Base-by-base conservation (phyloP, 1,140 invertebrate species). In the Lepidotrigona ventralis region DNA sequence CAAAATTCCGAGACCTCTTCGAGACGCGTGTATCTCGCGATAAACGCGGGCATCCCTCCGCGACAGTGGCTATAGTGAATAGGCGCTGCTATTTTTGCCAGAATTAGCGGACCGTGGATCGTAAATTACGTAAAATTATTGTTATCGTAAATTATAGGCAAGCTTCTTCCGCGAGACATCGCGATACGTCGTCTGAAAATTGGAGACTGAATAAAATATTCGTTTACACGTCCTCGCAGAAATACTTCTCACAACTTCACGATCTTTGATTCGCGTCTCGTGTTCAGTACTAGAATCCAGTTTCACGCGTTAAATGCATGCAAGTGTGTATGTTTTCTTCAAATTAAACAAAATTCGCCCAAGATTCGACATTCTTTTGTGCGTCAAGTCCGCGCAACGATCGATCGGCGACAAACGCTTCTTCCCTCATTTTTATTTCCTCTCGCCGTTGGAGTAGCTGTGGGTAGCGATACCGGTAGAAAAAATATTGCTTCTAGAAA, bases 1-100 rank as follows among this genome's bases (percentile, higher is more conserved):
- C 54, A 23, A 81, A 80, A 85, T 87, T 85, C 79, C 77, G 33
- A 74, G 76, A 76, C 60, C 19, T 81, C 60, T 29, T 69, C 29
- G 21, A 23, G 54, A 70, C 75, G 66, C 81, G 29, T 78, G 63
- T 60, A 63, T 76, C 14, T 58, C 72, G 19, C 72, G 72, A 81
- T 81, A 81, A 81, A 81, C 60, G 58, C 51, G 72, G 21, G 6
- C 12, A n/a, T 29, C n/a, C 51, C 54, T 46, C 56, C 29, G 3
- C 12, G 4, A 58, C 21, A 39, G 53, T 19, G 33, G 53, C 17
- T n/a, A n/a, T n/a, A 6, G 1, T 15, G 68, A 72, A 72, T 46
- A 53, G 63, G 26, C 63, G 15, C 26, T 14, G 58, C 23, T 60
- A 60, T 14, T n/a, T 60, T 3, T n/a, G 1, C n/a, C 58, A 46